These are phyloP conservation scores for Auanema freiburgensis DNA, from an alignment of 2,888 invertebrate genomes.

Conservation along the genomic window DNA sequence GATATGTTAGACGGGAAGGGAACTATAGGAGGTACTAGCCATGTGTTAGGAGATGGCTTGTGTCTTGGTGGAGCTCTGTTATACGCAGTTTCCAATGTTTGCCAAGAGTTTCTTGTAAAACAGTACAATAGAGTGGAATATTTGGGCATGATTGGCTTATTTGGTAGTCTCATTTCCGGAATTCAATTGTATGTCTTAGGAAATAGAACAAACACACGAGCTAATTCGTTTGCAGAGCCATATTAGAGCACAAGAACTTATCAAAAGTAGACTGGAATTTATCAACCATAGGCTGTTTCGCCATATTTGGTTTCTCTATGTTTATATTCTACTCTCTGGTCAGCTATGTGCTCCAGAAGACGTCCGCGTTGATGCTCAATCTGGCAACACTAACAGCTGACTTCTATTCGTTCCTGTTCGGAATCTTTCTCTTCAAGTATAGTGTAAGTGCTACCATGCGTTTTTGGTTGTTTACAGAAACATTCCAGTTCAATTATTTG, in stretches of 20 bases:
- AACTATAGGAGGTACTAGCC: constrained; percentile 70
- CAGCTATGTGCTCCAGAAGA: constrained; percentile 72
- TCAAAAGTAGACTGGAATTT: constrained; percentile 72
- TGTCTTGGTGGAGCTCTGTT: constrained; percentile 75
- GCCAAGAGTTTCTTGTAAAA: constrained; percentile 81
- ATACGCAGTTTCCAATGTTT: constrained; percentile 71
- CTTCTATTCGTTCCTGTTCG: constrained; percentile 81
- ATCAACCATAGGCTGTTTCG: constrained; percentile 65
- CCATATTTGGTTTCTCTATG: constrained; percentile 74
- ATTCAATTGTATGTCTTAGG: constrained; percentile 72
- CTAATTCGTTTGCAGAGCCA: constrained; percentile 65
- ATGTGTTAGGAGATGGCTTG: constrained; percentile 80
- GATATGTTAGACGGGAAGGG: constrained; percentile 72
- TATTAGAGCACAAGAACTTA: constrained; percentile 76
- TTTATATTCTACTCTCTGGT: constrained; percentile 73
- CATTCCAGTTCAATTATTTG: constrained; percentile 78
- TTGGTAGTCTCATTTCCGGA: constrained; percentile 78
- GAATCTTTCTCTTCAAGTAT: constrained; percentile 80
- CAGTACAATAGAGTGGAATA: constrained; percentile 79
- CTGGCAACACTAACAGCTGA: constrained; percentile 81
- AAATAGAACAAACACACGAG: not conserved
- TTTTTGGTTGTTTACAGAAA: not conserved
- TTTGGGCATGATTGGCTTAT: constrained; percentile 79
- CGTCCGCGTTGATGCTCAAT: constrained; percentile 82
- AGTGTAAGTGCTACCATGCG: constrained; percentile 70